Evolutionary conservation across 1,140 invertebrate genomes (phyloP), one percentile per base, ranked within the genome.

Genomic region (Steinernema feltiae): DNA sequence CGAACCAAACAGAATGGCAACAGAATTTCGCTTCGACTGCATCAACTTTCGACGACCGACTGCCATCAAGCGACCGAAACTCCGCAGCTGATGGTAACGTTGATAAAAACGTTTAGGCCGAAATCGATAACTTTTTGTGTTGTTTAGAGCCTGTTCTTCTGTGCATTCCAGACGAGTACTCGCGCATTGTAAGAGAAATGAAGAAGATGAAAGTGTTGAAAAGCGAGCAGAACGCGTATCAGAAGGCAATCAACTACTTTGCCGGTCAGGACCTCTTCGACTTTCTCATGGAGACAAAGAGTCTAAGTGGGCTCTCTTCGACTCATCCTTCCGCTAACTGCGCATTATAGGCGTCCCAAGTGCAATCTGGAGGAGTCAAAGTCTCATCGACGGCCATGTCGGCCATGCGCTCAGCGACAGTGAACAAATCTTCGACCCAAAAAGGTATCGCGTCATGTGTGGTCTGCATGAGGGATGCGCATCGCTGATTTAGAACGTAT

Each of bases 201-300:
- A 63, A 63, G 24, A 63, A 27, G 53, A 63, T 63, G 53, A 63
- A 27, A 63, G 53, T 63, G 53, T 27, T 63, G 53, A 63, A 63
- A 21, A 63, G 53, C 53, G 53, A 63, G 53, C 7, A 27, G 53
- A 63, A 12, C 24, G 53, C 53, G 24, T 63, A 63, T 21, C 53
- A 63, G 53, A 63, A 63, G 53, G 24, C 53, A 27, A 21, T 63
- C 53, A 87, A 87, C 48, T 84, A 86, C 0, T 88, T 88, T 79
- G 83, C 76, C 69, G 88, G 87, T 7, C 84, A 85, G 71, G 85
- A 86, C 12, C 87, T 88, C 80, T 84, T 88, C 3, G 82, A 86
- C 46, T 88, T 87, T 86, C 75, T 88, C 30, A 87, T 87, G 32
- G 83, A 85, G 69, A 83, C 80, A 18, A 87, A 87, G 78, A 73